These are phyloP conservation scores for Neoitamus cyanurus DNA, from an alignment of 2,888 invertebrate genomes.

Conservation along the genomic window DNA sequence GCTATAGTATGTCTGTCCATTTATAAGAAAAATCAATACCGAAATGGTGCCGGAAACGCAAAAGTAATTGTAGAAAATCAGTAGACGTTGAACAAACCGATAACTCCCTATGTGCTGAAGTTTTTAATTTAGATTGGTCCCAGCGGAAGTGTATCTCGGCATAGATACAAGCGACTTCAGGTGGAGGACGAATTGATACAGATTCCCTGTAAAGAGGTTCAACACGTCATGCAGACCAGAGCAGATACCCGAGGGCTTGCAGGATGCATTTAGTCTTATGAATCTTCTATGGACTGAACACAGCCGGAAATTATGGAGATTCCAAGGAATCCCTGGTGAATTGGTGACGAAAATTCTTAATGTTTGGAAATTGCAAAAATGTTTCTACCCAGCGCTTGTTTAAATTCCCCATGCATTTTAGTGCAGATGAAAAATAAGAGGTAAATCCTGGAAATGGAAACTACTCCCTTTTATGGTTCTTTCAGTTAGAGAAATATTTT, in stretches of 20 bases:
- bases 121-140: constrained; percentile 32
- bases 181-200: background rate
- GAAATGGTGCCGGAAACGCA: background rate
- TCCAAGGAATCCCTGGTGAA: background rate
- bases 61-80: background rate
- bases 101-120: constrained; percentile 3
- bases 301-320: background rate
- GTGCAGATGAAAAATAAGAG: background rate
- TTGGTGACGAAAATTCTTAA: background rate
- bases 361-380: background rate
- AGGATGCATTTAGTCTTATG: background rate
- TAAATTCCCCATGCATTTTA: background rate
- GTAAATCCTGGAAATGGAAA: background rate
- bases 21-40: constrained; percentile 10
- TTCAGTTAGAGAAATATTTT: background rate
- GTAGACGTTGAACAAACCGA: background rate
- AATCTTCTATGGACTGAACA: too few species aligned
- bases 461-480: background rate
- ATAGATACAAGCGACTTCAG: background rate
- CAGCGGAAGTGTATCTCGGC: background rate
- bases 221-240: background rate
- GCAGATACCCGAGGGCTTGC: background rate
- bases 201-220: background rate
- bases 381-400: background rate
- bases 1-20: background rate